Conservation (phyloP, 2,888 invertebrate species). For the Macrostomum cliftonense region DNA sequence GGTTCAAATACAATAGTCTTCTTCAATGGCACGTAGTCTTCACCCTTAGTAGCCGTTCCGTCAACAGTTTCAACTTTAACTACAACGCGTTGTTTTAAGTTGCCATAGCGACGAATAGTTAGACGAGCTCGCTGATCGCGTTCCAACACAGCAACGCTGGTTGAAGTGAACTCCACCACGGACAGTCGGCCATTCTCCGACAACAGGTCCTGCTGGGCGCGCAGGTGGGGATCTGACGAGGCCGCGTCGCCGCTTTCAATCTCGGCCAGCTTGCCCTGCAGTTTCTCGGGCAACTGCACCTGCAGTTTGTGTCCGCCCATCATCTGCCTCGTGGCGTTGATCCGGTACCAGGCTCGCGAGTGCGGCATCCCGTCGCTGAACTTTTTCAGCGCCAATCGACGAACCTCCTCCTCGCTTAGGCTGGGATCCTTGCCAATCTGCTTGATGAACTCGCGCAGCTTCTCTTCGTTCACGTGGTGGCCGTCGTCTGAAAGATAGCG, state of each 20-base stretch:
- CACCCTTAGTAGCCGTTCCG: constrained; percentile 43
- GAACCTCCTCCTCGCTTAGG: neutral
- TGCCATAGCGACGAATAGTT: constrained; percentile 41
- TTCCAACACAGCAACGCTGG: constrained; percentile 43
- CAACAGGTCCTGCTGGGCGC: too few species aligned
- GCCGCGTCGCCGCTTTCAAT: too few species aligned
- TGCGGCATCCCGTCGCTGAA: constrained; percentile 39
- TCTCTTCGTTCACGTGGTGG: neutral
- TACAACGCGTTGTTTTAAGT: constrained; percentile 12
- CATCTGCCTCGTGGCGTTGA: constrained; percentile 42
- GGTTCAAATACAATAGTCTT: constrained; percentile 42
- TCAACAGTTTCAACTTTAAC: constrained; percentile 44
- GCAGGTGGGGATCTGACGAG: too few species aligned
- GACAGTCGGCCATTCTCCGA: constrained; percentile 16
- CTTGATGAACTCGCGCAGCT: neutral
- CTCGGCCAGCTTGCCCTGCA: constrained; percentile 23
- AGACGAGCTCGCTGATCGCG: constrained; percentile 37
- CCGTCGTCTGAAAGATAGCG: neutral
- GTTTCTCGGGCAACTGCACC: constrained; percentile 38
- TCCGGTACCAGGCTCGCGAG: constrained; percentile 45
- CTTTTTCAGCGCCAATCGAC: neutral
- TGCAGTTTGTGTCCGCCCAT: constrained; percentile 39
- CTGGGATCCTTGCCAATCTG: neutral
- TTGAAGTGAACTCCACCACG: constrained; percentile 43
- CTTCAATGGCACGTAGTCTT: constrained; percentile 43